Evolutionary conservation across 92 coral and sea anemone species (phyloP), one percentile per base, ranked within the genome.

Genomic region (Nematostella vectensis): DNA sequence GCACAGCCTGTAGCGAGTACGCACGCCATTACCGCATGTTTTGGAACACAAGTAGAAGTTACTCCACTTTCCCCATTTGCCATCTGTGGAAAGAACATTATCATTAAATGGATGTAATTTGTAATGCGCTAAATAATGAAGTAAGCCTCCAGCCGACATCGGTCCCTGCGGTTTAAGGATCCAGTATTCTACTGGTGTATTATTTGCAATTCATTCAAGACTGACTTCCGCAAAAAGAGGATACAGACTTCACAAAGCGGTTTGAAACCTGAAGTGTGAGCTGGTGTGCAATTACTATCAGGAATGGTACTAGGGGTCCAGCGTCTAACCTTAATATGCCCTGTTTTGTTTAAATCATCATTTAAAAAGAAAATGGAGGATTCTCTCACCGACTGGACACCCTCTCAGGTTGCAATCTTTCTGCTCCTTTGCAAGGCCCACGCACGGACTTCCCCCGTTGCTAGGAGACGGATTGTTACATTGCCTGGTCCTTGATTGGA

Each of bases 371-470:
- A n/a, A n/a, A n/a, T n/a, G n/a, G n/a, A n/a, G n/a, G n/a, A n/a
- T n/a, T n/a, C n/a, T n/a, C 50, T 57, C 23, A 27, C 13, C 44
- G 20, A 18, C 26, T 27, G 69, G 69, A 63, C 71, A 65, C 11
- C 43, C 2, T 47, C 13, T 16, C 1, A 8, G 37, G 47, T 59
- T 47, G 19, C 69, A 63, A 11, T 27, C 30, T 33, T 6, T 33
- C 40, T 33, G 40, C 40, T 6, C 40, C 40, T 33, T 33, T 33
- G 40, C n/a, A 44, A 57, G 23, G 2, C 94, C 94, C 31, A 50
- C 61, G 30, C 94, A 84, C 17, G 47, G 43, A 24, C 45, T 64
- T 13, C 94, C 94, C 3, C 94, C 88, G 31, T 75, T 63, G 44
- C 67, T 52, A 0, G 94, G 88, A 1, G 70, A 49, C 1, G 88